These are phyloP conservation scores for Bombyx mori DNA, from an alignment of 1,140 invertebrate genomes.

Conservation along the genomic window ASM3026992v2 NC_085116.1:9282001-9282500, in stretches of 20 bases:
- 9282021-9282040: conserved; percentile 45
- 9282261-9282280: conserved; percentile 19
- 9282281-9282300: conserved; percentile 23
- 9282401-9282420: conserved; percentile 20
- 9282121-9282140: conserved; percentile 14
- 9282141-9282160: conserved; percentile 25
- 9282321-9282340: conserved; percentile 66
- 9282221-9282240: conserved; percentile 16
- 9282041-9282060: conserved; percentile 64
- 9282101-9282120: conserved; percentile 49
- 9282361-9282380: conserved; percentile 36
- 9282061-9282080: conserved; percentile 52
- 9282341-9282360: conserved; percentile 43
- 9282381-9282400: conserved; percentile 22
- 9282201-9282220: conserved; percentile 29
- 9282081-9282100: conserved; percentile 45
- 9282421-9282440: conserved; percentile 37
- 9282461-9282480: conserved; percentile 34
- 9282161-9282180: conserved; percentile 40
- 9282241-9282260: conserved; percentile 6
- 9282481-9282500: conserved; percentile 46
- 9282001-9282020: conserved; percentile 30
- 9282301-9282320: conserved; percentile 51
- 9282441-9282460: conserved; percentile 38
- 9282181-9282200: conserved; percentile 58